Base-by-base conservation (phyloP, 2,113 vertebrate genomes). In the Emydocephalus ijimae region DNA sequence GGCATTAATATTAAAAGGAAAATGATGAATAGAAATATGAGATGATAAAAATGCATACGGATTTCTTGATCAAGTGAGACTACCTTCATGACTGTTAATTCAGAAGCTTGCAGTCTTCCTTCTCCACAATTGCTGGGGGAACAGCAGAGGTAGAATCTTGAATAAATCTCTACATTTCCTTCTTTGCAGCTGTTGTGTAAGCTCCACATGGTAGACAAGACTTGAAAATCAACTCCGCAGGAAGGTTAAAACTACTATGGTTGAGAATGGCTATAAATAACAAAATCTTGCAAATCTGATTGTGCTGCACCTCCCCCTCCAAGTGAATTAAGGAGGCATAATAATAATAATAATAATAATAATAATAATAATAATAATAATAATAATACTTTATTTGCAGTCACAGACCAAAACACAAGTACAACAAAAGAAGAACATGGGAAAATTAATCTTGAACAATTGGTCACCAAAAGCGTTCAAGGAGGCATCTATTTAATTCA, bases 1-100 rank as follows among this genome's bases (percentile, higher is more conserved):
- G 89, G 0, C 93, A 94, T 96, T 94, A 96, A 96, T 97, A 94
- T 96, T 96, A 94, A 96, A 97, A 52, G 92, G 87, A 1, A 93
- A 43, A 91, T 29, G 74, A 93, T 94, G 74, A 96, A 97, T 96
- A 94, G 59, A 55, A 91, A 95, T 86, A 95, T 93, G 45, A 92
- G 95, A 96, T 0, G 9, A 92, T 11, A 91, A 92, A 96, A 96
- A 95, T 21, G 39, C 45, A 8, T 69, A 89, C 95, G 94, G 94
- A 95, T 94, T 92, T 91, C 91, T 85, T 95, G 81, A 92, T 96
- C 90, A 91, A 86, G 95, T 95, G 85, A 95, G 11, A 85, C 85
- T 81, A 93, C 20, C 86, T 92, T 96, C 85, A 93, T 94, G 91
- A 96, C 94, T 97, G 93, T 94, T 95, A 96, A 96, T 93, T 92